phyloP scores from a whole-genome alignment of 2,797 vertebrate genomes.

The Miichthys miiuy region DNA sequence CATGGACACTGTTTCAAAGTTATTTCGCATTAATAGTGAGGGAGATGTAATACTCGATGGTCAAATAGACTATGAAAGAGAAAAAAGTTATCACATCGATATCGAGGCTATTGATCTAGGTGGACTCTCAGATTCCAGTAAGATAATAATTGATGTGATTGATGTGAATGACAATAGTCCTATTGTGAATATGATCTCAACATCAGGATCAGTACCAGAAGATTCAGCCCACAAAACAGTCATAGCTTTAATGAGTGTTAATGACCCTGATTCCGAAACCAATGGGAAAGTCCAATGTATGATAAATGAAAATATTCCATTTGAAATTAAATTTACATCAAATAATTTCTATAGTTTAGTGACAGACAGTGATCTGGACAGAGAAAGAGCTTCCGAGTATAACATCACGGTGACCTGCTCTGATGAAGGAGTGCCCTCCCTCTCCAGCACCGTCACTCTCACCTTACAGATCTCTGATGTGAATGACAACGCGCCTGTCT shows the following conservation, averaged over 20 bases:
- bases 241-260: constrained; percentile 80
- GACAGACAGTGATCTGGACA: constrained; percentile 60
- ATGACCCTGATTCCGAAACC: constrained; percentile 81
- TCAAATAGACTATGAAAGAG: constrained; percentile 76
- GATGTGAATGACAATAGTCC: constrained; percentile 92
- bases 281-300: constrained; percentile 80
- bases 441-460: constrained; percentile 48
- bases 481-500: too few relatives aligned
- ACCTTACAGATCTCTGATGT: too few relatives aligned
- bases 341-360: constrained; percentile 82
- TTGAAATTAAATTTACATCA: constrained; percentile 78
- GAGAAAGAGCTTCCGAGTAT: too few relatives aligned
- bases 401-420: constrained; percentile 44
- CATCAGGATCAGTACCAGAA: constrained; percentile 76
- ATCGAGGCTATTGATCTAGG: constrained; percentile 82
- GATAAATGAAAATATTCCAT: constrained; percentile 76
- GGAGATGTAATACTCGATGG: constrained; percentile 58
- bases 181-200: constrained; percentile 79
- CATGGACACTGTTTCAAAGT: constrained; percentile 32
- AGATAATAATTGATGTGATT: constrained; percentile 82
- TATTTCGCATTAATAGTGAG: constrained; percentile 54
- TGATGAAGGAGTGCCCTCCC: constrained; percentile 49
- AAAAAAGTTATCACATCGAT: constrained; percentile 71
- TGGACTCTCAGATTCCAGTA: constrained; percentile 82
- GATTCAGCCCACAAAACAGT: constrained; percentile 73